Evolutionary conservation across 2,797 vertebrate genomes (phyloP).

Genomic region (Pipistrellus pygmaeus): DNA sequence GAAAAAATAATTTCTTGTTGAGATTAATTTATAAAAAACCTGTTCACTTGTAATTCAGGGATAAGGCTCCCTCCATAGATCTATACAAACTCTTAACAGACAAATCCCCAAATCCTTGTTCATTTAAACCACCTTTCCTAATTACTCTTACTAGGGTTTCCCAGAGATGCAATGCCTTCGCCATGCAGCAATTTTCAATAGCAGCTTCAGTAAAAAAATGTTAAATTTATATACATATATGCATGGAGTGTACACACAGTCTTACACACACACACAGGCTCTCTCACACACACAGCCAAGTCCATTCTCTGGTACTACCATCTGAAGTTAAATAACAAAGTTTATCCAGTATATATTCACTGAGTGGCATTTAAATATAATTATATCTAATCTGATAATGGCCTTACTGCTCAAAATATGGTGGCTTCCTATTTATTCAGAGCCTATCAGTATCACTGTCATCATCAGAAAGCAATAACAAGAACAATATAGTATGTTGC

Average conservation of each 20-base stretch:
- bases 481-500: not conserved
- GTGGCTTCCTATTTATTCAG: not conserved
- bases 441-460: not conserved
- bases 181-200: conserved; percentile 8
- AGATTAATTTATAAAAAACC: conserved; percentile 62
- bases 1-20: conserved; percentile 40
- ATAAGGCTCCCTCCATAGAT: conserved; percentile 15
- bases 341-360: not conserved
- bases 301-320: not conserved
- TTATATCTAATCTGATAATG: not conserved
- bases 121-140: conserved; percentile 59
- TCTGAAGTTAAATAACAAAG: not conserved
- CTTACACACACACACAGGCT: too few relatives aligned
- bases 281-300: not conserved
- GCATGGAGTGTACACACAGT: not conserved
- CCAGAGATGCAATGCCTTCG: conserved; percentile 2
- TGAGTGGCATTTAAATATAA: conserved; percentile 45
- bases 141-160: conserved; percentile 36
- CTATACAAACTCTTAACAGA: conserved; percentile 1
- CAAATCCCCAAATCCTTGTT: conserved; percentile 54
- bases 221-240: conserved; percentile 44
- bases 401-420: not conserved
- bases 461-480: not conserved
- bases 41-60: conserved; percentile 40
- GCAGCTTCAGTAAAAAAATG: conserved; percentile 45